Evolutionary conservation across 2,888 invertebrate genomes (phyloP).

Genomic region (Ischnura elegans): DNA sequence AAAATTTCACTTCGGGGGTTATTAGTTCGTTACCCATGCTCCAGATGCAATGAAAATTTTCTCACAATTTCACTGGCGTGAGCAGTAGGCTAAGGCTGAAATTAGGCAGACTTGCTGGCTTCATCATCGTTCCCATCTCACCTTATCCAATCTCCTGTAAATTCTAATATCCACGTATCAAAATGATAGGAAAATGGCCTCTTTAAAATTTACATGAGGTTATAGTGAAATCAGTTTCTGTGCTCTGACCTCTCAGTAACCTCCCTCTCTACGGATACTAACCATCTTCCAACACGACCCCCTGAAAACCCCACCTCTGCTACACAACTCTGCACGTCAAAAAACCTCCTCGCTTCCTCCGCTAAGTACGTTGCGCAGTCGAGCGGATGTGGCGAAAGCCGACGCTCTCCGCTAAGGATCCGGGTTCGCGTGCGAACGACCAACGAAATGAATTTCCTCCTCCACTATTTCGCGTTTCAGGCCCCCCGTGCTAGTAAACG

Average conservation of each 20-base stretch:
- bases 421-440: slow-evolving; percentile 18
- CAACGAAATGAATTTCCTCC: neutral
- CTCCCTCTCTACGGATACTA: neutral
- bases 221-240: too few species aligned
- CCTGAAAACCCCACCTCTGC: neutral
- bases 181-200: too few species aligned
- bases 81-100: too few species aligned
- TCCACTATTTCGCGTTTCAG: slow-evolving; percentile 26
- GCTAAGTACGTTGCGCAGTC: neutral
- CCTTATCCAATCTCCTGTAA: too few species aligned
- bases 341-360: neutral
- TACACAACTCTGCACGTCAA: neutral
- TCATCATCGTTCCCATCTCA: too few species aligned
- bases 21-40: too few species aligned
- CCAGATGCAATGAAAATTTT: too few species aligned
- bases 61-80: too few species aligned
- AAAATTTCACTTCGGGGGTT: too few species aligned
- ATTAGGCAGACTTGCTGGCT: too few species aligned
- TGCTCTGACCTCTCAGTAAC: neutral
- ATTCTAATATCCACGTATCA: too few species aligned
- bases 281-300: neutral
- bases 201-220: too few species aligned
- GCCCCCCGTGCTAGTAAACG: slow-evolving; percentile 12
- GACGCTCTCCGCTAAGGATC: slow-evolving; percentile 26
- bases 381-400: neutral